Evolutionary conservation across 2,888 invertebrate genomes (phyloP).

Genomic region (Maniola hyperantus): DNA sequence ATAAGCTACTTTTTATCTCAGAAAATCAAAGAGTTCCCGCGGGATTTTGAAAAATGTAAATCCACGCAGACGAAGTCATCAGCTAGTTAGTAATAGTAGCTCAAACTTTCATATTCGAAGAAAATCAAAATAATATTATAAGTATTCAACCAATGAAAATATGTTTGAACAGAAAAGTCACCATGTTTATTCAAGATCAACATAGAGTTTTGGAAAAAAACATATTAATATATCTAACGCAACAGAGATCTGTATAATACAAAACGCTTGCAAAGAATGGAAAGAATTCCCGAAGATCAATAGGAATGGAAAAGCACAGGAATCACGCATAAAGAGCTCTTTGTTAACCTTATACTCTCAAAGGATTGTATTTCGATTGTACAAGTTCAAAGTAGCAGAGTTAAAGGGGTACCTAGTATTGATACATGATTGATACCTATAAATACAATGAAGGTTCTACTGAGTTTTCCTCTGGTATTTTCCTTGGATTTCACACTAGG

Average conservation of each 20-base stretch:
- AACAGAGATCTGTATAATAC: neutral
- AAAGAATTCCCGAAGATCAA: conserved; percentile 4
- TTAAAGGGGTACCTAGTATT: neutral
- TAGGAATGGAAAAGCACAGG: conserved; percentile 2
- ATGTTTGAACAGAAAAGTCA: too few relatives aligned
- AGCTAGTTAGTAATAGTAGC: too few relatives aligned
- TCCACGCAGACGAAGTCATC: too few relatives aligned
- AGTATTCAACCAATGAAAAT: too few relatives aligned
- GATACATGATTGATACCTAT: neutral
- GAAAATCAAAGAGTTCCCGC: too few relatives aligned
- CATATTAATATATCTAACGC: neutral
- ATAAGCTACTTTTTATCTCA: too few relatives aligned
- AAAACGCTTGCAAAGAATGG: conserved; percentile 5
- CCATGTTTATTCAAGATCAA: neutral
- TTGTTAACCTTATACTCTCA: neutral
- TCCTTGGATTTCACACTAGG: too few relatives aligned
- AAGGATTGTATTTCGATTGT: conserved; percentile 6
- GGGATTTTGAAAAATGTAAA: too few relatives aligned
- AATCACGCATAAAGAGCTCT: conserved; percentile 4
- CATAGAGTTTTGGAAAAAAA: neutral
- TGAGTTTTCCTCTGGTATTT: too few relatives aligned
- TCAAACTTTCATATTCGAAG: too few relatives aligned
- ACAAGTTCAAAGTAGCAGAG: neutral
- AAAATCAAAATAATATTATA: too few relatives aligned
- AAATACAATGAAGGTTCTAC: neutral